Conservation (phyloP, 2,797 vertebrate genomes). For the Hippopotamyrus pictus region DNA sequence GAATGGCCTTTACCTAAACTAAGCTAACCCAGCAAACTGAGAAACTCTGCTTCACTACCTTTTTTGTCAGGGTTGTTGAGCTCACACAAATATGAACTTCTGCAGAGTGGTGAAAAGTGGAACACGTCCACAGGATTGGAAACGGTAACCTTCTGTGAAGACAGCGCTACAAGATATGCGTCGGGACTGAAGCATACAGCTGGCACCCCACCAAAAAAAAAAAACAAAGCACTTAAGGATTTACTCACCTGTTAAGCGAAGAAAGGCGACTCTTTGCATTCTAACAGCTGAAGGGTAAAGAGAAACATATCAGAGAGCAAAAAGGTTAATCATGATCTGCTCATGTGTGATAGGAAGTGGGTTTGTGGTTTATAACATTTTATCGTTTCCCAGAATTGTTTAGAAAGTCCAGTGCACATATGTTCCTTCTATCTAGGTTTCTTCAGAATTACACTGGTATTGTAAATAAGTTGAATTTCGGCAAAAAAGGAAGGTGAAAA, state of each 20-base stretch:
- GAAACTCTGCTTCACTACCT: neutral
- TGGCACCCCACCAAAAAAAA: neutral
- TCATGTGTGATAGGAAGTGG: neutral
- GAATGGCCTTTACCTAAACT: neutral
- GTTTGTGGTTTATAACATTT: neutral
- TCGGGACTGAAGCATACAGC: neutral
- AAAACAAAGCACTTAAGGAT: neutral
- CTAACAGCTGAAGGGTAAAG: neutral
- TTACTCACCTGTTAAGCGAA: neutral
- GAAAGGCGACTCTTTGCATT: neutral
- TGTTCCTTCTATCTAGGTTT: neutral
- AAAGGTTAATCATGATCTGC: neutral
- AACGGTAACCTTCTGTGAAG: neutral
- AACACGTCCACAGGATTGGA: neutral
- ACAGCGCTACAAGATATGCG: neutral
- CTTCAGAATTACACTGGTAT: neutral
- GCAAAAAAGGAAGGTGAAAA: neutral
- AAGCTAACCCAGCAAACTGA: neutral
- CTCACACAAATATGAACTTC: neutral
- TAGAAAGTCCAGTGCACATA: neutral
- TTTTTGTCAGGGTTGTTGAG: neutral
- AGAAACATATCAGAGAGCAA: neutral
- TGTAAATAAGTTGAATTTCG: neutral
- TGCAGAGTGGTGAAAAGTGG: neutral
- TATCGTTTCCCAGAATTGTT: neutral